These are phyloP conservation scores for Indri indri DNA, from an alignment of 2,113 vertebrate species.

Conservation along the genomic window DNA sequence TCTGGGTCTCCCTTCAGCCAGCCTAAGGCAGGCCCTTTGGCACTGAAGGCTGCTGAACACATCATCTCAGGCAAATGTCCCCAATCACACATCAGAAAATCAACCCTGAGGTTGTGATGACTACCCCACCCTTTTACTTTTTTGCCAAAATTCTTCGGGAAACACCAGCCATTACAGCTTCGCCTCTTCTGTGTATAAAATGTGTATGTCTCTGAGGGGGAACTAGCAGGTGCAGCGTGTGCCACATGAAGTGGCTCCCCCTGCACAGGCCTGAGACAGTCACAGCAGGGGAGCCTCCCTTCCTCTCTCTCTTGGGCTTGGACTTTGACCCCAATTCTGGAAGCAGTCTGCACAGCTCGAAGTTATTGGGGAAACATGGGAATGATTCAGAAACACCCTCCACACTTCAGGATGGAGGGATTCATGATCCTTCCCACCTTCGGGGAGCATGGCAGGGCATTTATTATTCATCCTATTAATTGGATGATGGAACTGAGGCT, in stretches of 20 bases:
- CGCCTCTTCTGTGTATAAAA: not conserved
- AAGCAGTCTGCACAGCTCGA: not conserved
- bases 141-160: not conserved
- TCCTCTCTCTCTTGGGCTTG: not conserved
- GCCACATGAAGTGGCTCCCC: not conserved
- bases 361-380: not conserved
- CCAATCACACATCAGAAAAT: not conserved
- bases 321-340: not conserved
- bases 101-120: not conserved
- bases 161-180: not conserved
- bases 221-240: fast-evolving
- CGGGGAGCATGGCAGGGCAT: not conserved
- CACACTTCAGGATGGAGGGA: not conserved
- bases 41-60: not conserved
- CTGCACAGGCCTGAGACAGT: not conserved
- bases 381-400: not conserved
- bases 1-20: not conserved
- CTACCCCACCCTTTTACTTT: not conserved
- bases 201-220: not conserved
- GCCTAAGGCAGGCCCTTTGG: not conserved
- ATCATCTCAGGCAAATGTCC: not conserved
- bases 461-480: not conserved
- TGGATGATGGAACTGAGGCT: not conserved
- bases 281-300: not conserved
- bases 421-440: not conserved